phyloP scores from a whole-genome alignment of 2,113 vertebrate species.

The Puffinus mauretanicus region DNA sequence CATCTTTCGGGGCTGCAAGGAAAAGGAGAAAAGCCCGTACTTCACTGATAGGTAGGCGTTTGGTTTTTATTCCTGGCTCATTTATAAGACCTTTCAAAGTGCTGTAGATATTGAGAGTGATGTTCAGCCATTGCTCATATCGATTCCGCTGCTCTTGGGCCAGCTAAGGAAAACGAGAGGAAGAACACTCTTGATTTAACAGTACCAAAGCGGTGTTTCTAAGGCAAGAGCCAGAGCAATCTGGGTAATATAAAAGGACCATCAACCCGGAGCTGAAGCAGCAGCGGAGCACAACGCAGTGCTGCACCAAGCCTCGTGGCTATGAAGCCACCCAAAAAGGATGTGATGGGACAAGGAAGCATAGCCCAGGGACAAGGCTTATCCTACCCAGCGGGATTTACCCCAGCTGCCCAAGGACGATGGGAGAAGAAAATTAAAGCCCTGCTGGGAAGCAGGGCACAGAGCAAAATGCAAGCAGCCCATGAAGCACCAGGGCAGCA shows the following conservation, averaged over 20 bases:
- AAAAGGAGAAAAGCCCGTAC: neutral
- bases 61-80: neutral
- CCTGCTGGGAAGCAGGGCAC: neutral
- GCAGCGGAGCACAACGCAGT: neutral
- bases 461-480: neutral
- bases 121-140: neutral
- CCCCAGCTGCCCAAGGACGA: neutral
- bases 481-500: neutral
- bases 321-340: neutral
- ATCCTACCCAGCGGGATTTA: neutral
- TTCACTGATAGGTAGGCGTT: neutral
- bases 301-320: neutral
- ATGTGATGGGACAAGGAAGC: neutral
- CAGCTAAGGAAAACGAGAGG: neutral
- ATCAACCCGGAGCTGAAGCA: rapidly evolving
- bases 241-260: neutral
- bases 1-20: neutral
- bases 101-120: neutral
- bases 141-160: neutral
- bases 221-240: neutral
- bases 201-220: neutral
- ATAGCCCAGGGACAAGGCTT: neutral
- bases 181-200: neutral
- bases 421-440: rapidly evolving
- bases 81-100: neutral